Conservation (phyloP, 2,888 invertebrate species). For the Microplitis manilae region DNA sequence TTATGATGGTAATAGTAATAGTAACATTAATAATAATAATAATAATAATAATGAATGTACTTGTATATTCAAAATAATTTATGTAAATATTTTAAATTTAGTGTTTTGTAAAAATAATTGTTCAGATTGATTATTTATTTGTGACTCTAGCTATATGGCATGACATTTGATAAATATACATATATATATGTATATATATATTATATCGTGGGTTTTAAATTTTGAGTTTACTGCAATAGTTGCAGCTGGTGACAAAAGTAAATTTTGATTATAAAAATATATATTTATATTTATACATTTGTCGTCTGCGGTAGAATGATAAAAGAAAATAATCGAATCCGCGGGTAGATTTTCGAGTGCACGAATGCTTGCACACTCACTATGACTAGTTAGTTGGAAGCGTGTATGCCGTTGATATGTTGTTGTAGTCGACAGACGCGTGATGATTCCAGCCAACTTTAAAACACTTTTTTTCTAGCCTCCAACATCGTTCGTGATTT, state of each 20-base stretch:
- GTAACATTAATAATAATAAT: not conserved
- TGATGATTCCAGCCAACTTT: not conserved
- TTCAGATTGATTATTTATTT: not conserved
- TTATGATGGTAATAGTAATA: conserved; percentile 20
- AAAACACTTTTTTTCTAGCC: conserved; percentile 20
- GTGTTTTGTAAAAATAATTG: not conserved
- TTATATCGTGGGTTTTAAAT: not conserved
- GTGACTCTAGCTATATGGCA: not conserved
- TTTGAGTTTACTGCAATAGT: too few species aligned
- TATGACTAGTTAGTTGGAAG: not conserved
- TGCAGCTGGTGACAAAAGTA: too few species aligned
- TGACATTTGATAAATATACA: not conserved
- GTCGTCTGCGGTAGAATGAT: too few species aligned
- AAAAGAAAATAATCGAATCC: too few species aligned
- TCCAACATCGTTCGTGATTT: conserved; percentile 15
- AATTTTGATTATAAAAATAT: too few species aligned
- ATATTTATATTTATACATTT: too few species aligned
- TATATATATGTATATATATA: not conserved
- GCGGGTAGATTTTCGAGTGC: too few species aligned
- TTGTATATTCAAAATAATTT: not conserved
- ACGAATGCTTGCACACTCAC: too few species aligned
- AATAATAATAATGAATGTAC: not conserved
- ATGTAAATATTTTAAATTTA: not conserved
- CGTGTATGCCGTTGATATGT: conserved; percentile 23
- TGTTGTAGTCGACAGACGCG: conserved; percentile 2